Percentiles rank a stretch among this genome's conserved stretches.
Conservation (phyloP, 2,113 vertebrate genomes). For the Cyprinus carpio region DNA sequence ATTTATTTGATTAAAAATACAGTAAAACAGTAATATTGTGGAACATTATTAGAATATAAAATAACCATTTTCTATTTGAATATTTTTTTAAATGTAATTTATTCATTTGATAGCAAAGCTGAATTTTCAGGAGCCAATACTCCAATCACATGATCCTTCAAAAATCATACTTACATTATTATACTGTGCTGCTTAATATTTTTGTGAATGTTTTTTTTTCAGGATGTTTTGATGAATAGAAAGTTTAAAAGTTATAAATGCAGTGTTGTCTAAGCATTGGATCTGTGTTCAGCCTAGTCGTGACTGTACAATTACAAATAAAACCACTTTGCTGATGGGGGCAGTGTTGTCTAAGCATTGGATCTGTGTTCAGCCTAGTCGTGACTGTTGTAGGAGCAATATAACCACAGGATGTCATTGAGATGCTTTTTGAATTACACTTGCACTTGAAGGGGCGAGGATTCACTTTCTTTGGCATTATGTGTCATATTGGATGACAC, state of each 20-base stretch:
- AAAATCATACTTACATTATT: not conserved
- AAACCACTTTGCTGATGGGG: no score
- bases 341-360: constrained; percentile 69
- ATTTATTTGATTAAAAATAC: no score
- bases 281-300: not conserved
- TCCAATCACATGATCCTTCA: not conserved
- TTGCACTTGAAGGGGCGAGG: not conserved
- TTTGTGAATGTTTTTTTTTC: not conserved
- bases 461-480: not conserved
- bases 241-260: not conserved
- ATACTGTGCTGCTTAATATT: not conserved
- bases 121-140: not conserved
- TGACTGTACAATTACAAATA: no score
- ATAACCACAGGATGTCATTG: constrained; percentile 4
- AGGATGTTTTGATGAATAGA: no score
- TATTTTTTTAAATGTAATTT: not conserved
- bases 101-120: not conserved
- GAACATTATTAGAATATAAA: not conserved
- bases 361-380: not conserved
- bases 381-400: constrained; percentile 17
- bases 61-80: no score
- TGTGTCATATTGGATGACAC: not conserved
- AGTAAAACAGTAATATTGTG: not conserved
- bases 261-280: constrained; percentile 67
- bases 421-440: constrained; percentile 8